Conservation (phyloP, 1,140 invertebrate genomes). For the Globodera ellingtonae region DNA sequence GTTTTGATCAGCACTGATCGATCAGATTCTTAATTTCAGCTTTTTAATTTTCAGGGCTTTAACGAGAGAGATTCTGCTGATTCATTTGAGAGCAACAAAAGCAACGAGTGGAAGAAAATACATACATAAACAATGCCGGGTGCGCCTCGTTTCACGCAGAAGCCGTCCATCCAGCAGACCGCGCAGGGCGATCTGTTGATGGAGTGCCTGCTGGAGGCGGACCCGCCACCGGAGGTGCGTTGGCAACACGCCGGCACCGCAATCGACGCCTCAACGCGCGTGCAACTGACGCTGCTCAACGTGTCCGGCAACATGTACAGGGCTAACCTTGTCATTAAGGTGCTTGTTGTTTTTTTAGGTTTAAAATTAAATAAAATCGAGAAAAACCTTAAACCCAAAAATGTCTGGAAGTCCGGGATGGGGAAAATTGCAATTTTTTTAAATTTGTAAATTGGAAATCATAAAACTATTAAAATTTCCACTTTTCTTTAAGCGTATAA, state of each 20-base stretch:
- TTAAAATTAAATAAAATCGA: too few species aligned
- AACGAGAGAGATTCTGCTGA: background rate
- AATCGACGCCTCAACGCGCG: constrained; percentile 78
- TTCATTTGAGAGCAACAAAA: constrained; percentile 5
- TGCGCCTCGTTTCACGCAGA: constrained; percentile 91
- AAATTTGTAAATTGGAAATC: too few species aligned
- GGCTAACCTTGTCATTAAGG: constrained; percentile 63
- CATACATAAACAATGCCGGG: constrained; percentile 68
- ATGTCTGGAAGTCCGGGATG: too few species aligned
- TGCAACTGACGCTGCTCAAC: constrained; percentile 67
- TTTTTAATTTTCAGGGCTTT: background rate
- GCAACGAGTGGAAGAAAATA: constrained; percentile 15
- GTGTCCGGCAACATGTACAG: constrained; percentile 73
- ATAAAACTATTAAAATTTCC: too few species aligned
- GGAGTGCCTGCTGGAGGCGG: constrained; percentile 76
- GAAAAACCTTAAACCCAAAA: too few species aligned
- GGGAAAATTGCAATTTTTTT: too few species aligned
- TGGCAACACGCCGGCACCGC: constrained; percentile 77
- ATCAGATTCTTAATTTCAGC: too few species aligned
- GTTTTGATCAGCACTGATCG: too few species aligned
- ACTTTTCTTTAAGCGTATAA: too few species aligned
- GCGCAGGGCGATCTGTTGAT: constrained; percentile 90
- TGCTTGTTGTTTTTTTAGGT: constrained; percentile 35
- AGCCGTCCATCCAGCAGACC: constrained; percentile 91
- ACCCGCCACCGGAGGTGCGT: constrained; percentile 58